A percentile compares a stretch with the other conserved stretches of the same genome.
Conservation (phyloP, 2,113 vertebrate species). For the Apodemus sylvaticus region DNA sequence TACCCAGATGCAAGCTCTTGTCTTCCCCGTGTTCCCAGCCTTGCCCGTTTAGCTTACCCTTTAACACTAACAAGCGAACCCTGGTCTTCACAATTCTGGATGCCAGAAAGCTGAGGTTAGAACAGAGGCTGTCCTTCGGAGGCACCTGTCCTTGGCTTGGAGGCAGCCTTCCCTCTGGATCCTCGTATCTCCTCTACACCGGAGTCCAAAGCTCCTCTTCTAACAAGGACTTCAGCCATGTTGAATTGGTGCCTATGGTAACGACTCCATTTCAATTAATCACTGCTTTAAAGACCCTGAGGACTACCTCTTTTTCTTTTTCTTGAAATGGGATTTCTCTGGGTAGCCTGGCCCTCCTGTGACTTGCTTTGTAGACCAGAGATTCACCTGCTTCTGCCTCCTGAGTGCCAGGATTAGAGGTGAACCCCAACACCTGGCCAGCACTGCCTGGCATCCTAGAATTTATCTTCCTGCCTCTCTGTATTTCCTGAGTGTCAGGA, state of each 20-base stretch:
- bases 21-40: not conserved
- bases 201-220: not conserved
- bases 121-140: not conserved
- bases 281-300: not conserved
- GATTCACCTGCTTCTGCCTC: not conserved
- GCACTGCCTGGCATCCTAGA: not conserved
- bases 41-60: not conserved
- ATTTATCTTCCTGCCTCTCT: not conserved
- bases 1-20: not conserved
- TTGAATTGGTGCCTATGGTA: not conserved
- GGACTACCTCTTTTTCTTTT: not conserved
- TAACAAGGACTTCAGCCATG: not conserved
- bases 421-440: accelerated
- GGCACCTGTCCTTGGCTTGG: not conserved
- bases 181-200: not conserved
- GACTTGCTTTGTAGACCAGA: not conserved
- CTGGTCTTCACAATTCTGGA: not conserved
- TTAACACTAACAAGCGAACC: not conserved
- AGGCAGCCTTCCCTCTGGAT: not conserved
- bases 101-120: not conserved
- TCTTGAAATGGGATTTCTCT: not conserved
- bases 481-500: not conserved
- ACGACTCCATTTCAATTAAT: not conserved
- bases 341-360: not conserved
- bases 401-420: not conserved